phyloP scores from a whole-genome alignment of 2,113 vertebrate species.

The Pseudorectes ferrugineus region DNA sequence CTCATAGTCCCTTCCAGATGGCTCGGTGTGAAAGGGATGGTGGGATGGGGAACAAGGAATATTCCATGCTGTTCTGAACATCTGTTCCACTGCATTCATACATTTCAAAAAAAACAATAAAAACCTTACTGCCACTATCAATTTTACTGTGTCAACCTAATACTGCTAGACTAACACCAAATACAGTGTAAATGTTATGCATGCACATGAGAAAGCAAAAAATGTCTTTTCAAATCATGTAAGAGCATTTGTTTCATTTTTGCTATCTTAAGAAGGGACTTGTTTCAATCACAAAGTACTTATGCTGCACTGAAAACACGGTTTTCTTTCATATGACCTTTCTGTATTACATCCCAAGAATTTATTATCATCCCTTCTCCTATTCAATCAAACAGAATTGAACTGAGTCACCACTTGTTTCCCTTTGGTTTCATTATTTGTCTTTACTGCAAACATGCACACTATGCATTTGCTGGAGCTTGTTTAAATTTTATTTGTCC shows the following conservation, averaged over 20 bases:
- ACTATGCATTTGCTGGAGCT: background rate
- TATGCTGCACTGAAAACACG: background rate
- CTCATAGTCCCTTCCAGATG: slow-evolving; percentile 39
- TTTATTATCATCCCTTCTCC: background rate
- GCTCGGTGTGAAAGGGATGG: background rate
- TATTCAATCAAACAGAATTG: background rate
- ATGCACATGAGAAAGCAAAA: background rate
- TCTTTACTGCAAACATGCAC: background rate
- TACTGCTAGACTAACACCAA: background rate
- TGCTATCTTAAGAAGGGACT: background rate
- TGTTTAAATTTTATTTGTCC: background rate
- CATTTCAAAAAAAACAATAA: background rate
- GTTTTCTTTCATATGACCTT: background rate
- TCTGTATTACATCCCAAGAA: background rate
- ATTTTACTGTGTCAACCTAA: background rate
- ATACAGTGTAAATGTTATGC: background rate
- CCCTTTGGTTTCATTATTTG: background rate
- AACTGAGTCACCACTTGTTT: background rate
- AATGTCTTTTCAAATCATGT: background rate
- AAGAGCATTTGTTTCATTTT: background rate
- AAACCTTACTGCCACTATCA: background rate
- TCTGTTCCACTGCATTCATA: background rate
- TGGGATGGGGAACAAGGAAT: background rate
- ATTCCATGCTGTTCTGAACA: slow-evolving; percentile 28
- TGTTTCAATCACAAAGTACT: background rate